Conservation (phyloP, 2,888 invertebrate genomes). For the Drosophila nr. medialis region DNA sequence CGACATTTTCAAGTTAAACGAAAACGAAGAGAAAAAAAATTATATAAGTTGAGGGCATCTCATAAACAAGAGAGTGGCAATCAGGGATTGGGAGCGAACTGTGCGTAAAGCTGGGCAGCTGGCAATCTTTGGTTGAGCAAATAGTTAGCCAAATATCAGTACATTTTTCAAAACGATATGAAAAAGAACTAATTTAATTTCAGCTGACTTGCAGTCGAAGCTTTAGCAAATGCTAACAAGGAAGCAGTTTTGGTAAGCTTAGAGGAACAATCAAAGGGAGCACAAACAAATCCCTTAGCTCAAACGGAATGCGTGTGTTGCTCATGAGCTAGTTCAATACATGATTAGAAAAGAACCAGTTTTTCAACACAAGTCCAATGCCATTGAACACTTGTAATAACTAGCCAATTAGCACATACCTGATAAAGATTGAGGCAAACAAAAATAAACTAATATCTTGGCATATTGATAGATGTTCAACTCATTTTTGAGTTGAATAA, state of each 20-base stretch:
- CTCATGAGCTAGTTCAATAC: neutral
- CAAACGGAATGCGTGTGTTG: neutral
- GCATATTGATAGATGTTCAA: conserved; percentile 19
- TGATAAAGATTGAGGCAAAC: neutral
- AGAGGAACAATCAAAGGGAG: neutral
- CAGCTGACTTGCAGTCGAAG: conserved; percentile 3
- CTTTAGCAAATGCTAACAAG: neutral
- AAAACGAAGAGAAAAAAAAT: neutral
- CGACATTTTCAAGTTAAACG: conserved; percentile 18
- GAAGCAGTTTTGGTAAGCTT: neutral
- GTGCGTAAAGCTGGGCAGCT: neutral
- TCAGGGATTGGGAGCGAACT: neutral
- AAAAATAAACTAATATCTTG: neutral
- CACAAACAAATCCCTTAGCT: neutral
- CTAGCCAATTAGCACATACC: conserved; percentile 1
- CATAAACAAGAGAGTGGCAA: neutral
- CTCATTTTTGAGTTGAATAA: conserved; percentile 60
- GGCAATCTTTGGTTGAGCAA: conserved; percentile 11
- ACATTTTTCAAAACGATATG: neutral
- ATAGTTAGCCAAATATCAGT: neutral
- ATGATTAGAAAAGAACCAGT: neutral
- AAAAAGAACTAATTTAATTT: neutral
- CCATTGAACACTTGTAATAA: neutral
- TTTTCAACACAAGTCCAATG: neutral
- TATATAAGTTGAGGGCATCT: neutral